Evolutionary conservation across 2,113 vertebrate species (phyloP).

Genomic region (Peromyscus leucopus): DNA sequence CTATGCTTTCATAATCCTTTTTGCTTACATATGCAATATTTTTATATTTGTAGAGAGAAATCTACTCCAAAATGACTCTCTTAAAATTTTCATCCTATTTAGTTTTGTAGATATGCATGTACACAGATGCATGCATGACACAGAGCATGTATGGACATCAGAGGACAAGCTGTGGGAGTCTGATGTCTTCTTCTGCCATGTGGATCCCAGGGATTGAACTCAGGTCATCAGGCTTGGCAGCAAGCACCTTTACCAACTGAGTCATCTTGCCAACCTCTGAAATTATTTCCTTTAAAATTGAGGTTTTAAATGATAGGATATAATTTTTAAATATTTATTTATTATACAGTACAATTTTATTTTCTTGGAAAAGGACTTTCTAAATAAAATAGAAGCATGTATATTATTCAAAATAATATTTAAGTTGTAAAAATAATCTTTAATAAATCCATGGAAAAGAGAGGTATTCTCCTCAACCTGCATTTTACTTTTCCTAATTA

Average conservation of each 20-base stretch:
- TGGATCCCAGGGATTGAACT: background rate
- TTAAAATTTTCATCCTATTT: background rate
- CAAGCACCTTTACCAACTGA: background rate
- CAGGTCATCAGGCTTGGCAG: too few relatives aligned
- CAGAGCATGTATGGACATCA: too few relatives aligned
- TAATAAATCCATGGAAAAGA: conserved; percentile 35
- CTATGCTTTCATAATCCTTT: conserved; percentile 29
- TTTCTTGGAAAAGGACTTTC: conserved; percentile 32
- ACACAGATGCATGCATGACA: background rate
- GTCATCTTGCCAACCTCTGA: background rate
- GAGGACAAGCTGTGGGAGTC: background rate
- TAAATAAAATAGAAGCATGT: conserved; percentile 49
- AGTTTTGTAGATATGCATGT: background rate
- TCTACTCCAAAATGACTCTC: background rate
- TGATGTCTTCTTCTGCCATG: background rate
- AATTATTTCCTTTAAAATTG: conserved; percentile 52
- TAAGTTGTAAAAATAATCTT: background rate
- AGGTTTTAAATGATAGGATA: conserved; percentile 20
- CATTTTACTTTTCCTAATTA: background rate
- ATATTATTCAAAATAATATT: background rate
- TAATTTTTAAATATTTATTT: conserved; percentile 51
- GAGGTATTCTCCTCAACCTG: background rate
- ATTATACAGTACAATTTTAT: background rate
- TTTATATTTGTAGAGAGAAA: conserved; percentile 25
- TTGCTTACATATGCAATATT: background rate